Conservation (phyloP, 2,888 invertebrate genomes). For the Mimumesa dahlbomi region DNA sequence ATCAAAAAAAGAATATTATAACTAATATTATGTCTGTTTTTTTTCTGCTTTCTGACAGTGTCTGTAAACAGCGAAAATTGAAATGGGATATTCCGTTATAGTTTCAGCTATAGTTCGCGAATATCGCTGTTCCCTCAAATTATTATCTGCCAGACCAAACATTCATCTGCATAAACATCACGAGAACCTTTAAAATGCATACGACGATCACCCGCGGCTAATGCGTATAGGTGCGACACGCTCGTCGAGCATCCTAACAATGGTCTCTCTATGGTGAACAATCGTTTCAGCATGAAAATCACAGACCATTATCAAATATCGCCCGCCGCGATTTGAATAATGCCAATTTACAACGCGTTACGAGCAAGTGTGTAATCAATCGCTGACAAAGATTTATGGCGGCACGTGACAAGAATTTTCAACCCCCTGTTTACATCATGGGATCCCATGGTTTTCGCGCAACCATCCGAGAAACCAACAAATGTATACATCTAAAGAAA, state of each 20-base stretch:
- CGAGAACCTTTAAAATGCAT: slow-evolving; percentile 58
- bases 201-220: slow-evolving; percentile 44
- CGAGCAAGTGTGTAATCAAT: slow-evolving; percentile 7
- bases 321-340: slow-evolving; percentile 25
- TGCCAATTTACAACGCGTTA: slow-evolving; percentile 34
- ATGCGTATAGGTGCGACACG: slow-evolving; percentile 29
- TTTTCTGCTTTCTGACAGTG: too few species aligned
- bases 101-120: background rate
- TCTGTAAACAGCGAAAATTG: background rate
- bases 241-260: slow-evolving; percentile 25
- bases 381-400: slow-evolving; percentile 2
- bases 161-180: slow-evolving; percentile 52
- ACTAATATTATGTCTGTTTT: too few species aligned
- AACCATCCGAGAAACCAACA: too few species aligned
- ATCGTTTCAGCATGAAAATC: slow-evolving; percentile 37
- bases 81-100: background rate
- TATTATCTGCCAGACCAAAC: slow-evolving; percentile 48
- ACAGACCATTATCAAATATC: slow-evolving; percentile 30
- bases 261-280: slow-evolving; percentile 5
- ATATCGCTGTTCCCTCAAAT: slow-evolving; percentile 40
- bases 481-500: too few species aligned
- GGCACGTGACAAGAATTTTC: too few species aligned
- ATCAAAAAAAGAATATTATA: too few species aligned
- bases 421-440: too few species aligned
- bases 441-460: too few species aligned